These are phyloP conservation scores for Plectrocnemia conspersa DNA, from an alignment of 1,140 invertebrate genomes.

Conservation along the genomic window DNA sequence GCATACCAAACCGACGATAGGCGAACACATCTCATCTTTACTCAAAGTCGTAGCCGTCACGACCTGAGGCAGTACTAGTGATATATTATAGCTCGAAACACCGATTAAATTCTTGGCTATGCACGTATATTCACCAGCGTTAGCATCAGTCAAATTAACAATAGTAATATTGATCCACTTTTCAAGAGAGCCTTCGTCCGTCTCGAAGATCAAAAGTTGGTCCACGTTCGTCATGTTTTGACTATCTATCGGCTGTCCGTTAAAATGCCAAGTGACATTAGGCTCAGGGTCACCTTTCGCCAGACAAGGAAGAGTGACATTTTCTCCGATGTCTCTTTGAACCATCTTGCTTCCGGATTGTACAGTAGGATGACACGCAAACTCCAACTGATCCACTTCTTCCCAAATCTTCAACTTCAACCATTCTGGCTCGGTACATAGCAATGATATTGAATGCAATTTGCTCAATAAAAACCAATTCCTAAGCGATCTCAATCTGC, in stretches of 20 bases:
- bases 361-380: conserved; percentile 69
- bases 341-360: conserved; percentile 47
- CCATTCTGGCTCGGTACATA: conserved; percentile 57
- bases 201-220: conserved; percentile 43
- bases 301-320: conserved; percentile 70
- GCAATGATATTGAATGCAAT: conserved; percentile 59
- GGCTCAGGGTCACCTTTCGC: conserved; percentile 71
- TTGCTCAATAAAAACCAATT: conserved; percentile 63
- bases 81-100: conserved; percentile 61
- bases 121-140: conserved; percentile 76
- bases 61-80: conserved; percentile 66
- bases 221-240: conserved; percentile 36
- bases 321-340: conserved; percentile 55
- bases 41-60: conserved; percentile 61
- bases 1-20: conserved; percentile 55
- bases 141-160: conserved; percentile 62
- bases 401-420: conserved; percentile 62
- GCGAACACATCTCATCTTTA: conserved; percentile 56
- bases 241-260: conserved; percentile 47
- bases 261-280: conserved; percentile 69
- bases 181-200: conserved; percentile 46
- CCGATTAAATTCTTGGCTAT: conserved; percentile 71
- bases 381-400: conserved; percentile 60
- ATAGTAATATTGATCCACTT: conserved; percentile 66
- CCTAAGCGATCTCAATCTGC: conserved; percentile 66